Percentiles rank a stretch among this genome's conserved stretches.
Evolutionary conservation across 2,797 vertebrate species (phyloP).

Genomic region (Anabas testudineus): DNA sequence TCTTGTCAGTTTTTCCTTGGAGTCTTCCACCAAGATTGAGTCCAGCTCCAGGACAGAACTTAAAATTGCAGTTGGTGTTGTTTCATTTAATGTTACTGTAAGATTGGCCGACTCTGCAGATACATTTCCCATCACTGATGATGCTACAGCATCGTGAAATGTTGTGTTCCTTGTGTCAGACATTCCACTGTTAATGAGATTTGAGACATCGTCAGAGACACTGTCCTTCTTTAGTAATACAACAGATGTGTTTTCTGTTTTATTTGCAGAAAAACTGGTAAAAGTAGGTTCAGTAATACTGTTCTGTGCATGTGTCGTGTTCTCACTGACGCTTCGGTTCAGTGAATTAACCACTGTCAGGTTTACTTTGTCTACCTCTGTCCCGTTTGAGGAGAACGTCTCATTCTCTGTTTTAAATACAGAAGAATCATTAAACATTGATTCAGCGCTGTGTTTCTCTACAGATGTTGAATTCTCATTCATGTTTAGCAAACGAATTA

Average conservation of each 20-base stretch:
- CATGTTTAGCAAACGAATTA: conserved; percentile 10
- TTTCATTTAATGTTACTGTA: neutral
- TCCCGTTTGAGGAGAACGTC: conserved; percentile 13
- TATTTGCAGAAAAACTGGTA: neutral
- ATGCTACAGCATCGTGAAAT: neutral
- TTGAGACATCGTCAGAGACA: neutral
- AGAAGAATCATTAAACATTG: neutral
- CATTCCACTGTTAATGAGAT: neutral
- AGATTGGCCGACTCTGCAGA: conserved; percentile 4
- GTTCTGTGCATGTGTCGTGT: conserved; percentile 31
- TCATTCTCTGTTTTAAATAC: conserved; percentile 28
- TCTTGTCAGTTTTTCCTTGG: conserved; percentile 30
- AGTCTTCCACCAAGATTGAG: conserved; percentile 2
- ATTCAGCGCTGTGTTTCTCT: conserved; percentile 11
- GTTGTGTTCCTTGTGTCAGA: conserved; percentile 18
- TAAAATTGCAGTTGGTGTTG: conserved; percentile 5
- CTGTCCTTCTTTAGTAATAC: conserved; percentile 30
- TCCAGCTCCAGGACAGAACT: conserved; percentile 25
- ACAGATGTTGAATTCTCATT: conserved; percentile 39
- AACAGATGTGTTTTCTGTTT: conserved; percentile 33
- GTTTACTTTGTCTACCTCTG: conserved; percentile 24
- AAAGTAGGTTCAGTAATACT: neutral
- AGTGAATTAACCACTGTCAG: conserved; percentile 4
- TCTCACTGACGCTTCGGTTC: conserved; percentile 39
- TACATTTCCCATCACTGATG: conserved; percentile 15